A percentile compares a stretch with the other conserved stretches of the same genome.
Evolutionary conservation across 2,113 vertebrate genomes (phyloP).

Genomic region (Eulacestoma nigropectus): DNA sequence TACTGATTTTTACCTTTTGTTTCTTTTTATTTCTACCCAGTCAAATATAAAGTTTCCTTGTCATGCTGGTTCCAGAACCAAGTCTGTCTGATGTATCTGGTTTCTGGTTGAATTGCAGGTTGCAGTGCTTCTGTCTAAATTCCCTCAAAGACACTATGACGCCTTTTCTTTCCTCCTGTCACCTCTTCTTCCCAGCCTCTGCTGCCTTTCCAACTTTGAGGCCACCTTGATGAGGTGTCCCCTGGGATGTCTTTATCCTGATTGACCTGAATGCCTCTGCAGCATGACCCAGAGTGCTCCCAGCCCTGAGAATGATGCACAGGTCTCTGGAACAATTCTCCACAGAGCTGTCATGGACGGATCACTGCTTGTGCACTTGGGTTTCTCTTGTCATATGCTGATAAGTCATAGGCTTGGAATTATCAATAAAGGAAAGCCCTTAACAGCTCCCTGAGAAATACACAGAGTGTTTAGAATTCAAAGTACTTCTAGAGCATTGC

Average conservation of each 20-base stretch:
- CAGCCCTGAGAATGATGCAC: rapidly evolving
- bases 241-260: background rate
- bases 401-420: background rate
- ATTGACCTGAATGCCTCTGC: background rate
- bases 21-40: background rate
- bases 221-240: background rate
- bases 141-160: background rate
- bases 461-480: background rate
- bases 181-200: background rate
- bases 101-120: background rate
- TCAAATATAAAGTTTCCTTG: background rate
- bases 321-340: background rate
- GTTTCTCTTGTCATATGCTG: background rate
- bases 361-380: background rate
- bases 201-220: background rate
- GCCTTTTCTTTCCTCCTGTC: background rate
- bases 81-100: background rate
- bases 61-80: background rate
- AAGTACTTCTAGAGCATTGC: background rate
- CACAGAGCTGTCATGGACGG: background rate
- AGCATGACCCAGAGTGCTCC: background rate
- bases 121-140: background rate
- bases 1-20: background rate
- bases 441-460: background rate
- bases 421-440: background rate